Percentiles rank a stretch among this genome's conserved stretches.
Conservation (phyloP, 2,797 vertebrate species). For the Erethizon dorsatum region DNA sequence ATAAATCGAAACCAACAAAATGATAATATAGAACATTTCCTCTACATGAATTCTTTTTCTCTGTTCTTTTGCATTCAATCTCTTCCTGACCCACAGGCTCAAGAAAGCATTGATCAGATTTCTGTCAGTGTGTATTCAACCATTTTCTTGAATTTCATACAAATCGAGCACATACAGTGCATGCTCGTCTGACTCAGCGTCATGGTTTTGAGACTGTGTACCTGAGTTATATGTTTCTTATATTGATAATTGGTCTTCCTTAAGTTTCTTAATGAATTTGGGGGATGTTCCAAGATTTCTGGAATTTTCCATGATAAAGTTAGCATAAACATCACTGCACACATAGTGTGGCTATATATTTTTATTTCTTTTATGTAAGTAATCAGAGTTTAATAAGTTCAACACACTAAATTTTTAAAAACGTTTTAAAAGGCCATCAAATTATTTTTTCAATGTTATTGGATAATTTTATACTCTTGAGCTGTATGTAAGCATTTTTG, state of each 20-base stretch:
- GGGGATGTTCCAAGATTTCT: not conserved
- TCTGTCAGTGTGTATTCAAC: not conserved
- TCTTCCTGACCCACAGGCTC: not conserved
- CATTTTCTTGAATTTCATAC: not conserved
- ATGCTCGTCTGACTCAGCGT: not conserved
- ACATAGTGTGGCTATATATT: not conserved
- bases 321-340: not conserved
- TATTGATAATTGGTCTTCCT: not conserved
- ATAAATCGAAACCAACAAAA: constrained; percentile 14
- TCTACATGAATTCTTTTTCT: not conserved
- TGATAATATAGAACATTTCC: not conserved
- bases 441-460: not conserved
- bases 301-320: not conserved
- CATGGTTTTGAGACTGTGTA: not conserved
- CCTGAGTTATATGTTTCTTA: not conserved
- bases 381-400: not conserved
- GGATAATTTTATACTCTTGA: not conserved
- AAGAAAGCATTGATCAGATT: not conserved
- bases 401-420: not conserved
- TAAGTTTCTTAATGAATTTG: not conserved
- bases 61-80: not conserved
- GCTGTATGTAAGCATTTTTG: not conserved
- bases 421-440: not conserved
- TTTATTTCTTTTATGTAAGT: constrained; percentile 4
- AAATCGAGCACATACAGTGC: not conserved